phyloP scores from a whole-genome alignment of 2,888 invertebrate genomes.

The Drepanosiphum platanoidis region DNA sequence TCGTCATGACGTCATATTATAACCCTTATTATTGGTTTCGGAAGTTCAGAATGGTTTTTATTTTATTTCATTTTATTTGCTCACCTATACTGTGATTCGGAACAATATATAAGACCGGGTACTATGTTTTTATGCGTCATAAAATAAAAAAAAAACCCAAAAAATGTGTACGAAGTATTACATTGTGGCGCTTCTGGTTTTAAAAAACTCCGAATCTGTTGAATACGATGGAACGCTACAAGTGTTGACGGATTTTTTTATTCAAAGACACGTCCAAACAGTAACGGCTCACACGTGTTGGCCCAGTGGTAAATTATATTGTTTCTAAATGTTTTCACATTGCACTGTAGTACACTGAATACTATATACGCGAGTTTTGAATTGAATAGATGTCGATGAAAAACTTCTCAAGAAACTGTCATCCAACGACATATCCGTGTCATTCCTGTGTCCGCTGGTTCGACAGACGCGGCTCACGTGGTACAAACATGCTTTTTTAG shows the following conservation, averaged over 20 bases:
- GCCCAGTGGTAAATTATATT: neutral
- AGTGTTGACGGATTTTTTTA: neutral
- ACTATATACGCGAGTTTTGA: neutral
- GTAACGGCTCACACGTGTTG: slow-evolving; percentile 29
- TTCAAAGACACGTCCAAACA: neutral
- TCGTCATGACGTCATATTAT: too few relatives aligned
- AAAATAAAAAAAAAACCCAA: too few relatives aligned
- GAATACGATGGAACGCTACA: neutral
- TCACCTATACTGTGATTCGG: too few relatives aligned
- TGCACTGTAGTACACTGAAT: neutral
- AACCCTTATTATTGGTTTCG: too few relatives aligned
- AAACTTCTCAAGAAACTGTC: neutral
- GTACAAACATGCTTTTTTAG: slow-evolving; percentile 17
- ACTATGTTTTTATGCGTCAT: too few relatives aligned
- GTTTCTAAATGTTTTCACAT: too few relatives aligned
- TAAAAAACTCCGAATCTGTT: neutral
- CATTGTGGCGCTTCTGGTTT: neutral
- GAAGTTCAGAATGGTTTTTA: too few relatives aligned
- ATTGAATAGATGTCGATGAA: neutral
- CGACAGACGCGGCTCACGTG: neutral
- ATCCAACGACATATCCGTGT: neutral
- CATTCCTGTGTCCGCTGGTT: neutral
- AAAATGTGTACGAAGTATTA: neutral
- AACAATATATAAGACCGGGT: too few relatives aligned
- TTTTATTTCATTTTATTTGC: too few relatives aligned